Percentiles rank a stretch among this genome's conserved stretches.
Evolutionary conservation across 1,140 invertebrate genomes (phyloP).

Genomic region (Drosophila ohnishii): DNA sequence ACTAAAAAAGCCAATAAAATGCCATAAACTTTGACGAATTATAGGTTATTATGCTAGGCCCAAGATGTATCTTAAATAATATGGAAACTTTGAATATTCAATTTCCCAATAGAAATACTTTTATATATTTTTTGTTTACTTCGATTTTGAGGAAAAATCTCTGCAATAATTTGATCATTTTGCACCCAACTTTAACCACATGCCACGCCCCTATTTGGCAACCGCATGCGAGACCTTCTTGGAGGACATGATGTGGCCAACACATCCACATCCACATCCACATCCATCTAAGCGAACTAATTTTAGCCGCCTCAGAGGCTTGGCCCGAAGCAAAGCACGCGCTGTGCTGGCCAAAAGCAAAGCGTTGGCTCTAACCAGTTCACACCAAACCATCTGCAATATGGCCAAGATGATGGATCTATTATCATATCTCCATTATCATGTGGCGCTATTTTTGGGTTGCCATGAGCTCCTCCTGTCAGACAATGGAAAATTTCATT

Average conservation of each 20-base stretch:
- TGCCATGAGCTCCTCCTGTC: constrained; percentile 15
- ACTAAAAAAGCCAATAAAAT: neutral
- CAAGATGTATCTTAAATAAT: neutral
- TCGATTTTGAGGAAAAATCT: neutral
- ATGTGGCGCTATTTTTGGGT: constrained; percentile 31
- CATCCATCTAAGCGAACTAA: constrained; percentile 6
- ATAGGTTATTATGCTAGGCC: neutral
- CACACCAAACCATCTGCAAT: constrained; percentile 30
- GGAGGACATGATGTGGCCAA: neutral
- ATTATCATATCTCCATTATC: constrained; percentile 38
- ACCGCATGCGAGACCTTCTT: constrained; percentile 34
- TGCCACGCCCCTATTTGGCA: constrained; percentile 44
- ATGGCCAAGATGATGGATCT: constrained; percentile 22
- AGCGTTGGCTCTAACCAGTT: constrained; percentile 39
- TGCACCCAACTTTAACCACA: constrained; percentile 5
- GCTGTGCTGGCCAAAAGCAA: constrained; percentile 7
- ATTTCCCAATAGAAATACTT: no score
- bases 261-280: neutral
- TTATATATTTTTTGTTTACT: neutral
- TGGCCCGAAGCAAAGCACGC: constrained; percentile 27
- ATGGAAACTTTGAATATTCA: neutral
- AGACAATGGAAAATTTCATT: constrained; percentile 40
- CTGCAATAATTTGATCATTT: neutral
- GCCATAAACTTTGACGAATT: neutral
- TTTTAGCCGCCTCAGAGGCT: constrained; percentile 43